Conservation (phyloP, 2,113 vertebrate genomes). For the Poecilia latipinna region DNA sequence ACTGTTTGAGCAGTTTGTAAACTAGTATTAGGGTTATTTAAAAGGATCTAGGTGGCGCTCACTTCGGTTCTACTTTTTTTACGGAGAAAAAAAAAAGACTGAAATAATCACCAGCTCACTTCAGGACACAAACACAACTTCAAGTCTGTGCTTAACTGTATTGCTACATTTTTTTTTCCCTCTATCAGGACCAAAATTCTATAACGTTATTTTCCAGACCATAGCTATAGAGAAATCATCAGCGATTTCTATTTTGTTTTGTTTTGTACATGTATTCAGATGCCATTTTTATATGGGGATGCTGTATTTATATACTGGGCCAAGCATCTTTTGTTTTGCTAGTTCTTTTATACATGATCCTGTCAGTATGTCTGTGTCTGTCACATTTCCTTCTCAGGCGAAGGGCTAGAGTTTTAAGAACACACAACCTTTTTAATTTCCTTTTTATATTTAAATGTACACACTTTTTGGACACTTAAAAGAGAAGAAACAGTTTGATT, state of each 20-base stretch:
- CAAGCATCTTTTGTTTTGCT: slow-evolving; percentile 88
- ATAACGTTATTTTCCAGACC: slow-evolving; percentile 86
- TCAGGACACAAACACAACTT: slow-evolving; percentile 99
- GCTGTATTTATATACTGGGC: slow-evolving; percentile 99
- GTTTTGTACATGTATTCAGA: slow-evolving; percentile 95
- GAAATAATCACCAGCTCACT: slow-evolving; percentile 91
- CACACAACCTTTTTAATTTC: slow-evolving; percentile 86
- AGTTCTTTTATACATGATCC: slow-evolving; percentile 77
- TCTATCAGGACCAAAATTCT: slow-evolving; percentile 98
- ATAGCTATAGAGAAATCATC: slow-evolving; percentile 87
- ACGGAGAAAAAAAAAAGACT: slow-evolving; percentile 51
- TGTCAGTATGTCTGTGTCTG: slow-evolving; percentile 68
- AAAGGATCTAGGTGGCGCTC: slow-evolving; percentile 95
- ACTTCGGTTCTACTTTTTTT: slow-evolving; percentile 91
- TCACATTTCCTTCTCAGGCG: slow-evolving; percentile 97
- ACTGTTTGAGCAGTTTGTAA: slow-evolving; percentile 92
- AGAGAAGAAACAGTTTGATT: slow-evolving; percentile 99
- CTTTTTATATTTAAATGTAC: slow-evolving; percentile 99
- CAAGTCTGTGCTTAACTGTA: slow-evolving; percentile 99
- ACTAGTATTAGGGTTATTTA: slow-evolving; percentile 96
- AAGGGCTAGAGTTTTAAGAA: slow-evolving; percentile 99
- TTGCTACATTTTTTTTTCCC: slow-evolving; percentile 60
- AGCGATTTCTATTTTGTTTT: slow-evolving; percentile 79
- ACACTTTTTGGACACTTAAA: slow-evolving; percentile 99
- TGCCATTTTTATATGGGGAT: slow-evolving; percentile 92